A percentile compares a stretch with the other conserved stretches of the same genome.
phyloP scores from a whole-genome alignment of 1,140 invertebrate genomes.

The Carcinoscorpius rotundicauda region DNA sequence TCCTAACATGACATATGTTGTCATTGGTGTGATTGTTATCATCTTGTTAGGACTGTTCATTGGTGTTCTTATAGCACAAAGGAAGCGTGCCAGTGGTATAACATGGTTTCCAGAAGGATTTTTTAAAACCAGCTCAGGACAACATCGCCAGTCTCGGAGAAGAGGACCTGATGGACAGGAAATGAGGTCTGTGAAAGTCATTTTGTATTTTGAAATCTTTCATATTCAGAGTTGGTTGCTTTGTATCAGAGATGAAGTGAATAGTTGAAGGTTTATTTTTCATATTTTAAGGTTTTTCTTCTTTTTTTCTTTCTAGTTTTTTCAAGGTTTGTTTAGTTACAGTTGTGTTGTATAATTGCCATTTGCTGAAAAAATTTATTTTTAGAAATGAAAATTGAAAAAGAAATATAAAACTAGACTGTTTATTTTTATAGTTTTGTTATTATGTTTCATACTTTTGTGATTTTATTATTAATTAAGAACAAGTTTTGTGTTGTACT shows the following conservation, averaged over 20 bases:
- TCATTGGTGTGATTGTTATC: conserved; percentile 51
- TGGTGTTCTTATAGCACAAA: conserved; percentile 49
- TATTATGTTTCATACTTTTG: too few relatives aligned
- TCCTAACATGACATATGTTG: conserved; percentile 59
- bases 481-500: too few relatives aligned
- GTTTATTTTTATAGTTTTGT: too few relatives aligned
- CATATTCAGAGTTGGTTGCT: not conserved
- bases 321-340: too few relatives aligned
- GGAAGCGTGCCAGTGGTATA: conserved; percentile 58
- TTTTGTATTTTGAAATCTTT: not conserved
- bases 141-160: conserved; percentile 20
- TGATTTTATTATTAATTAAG: too few relatives aligned
- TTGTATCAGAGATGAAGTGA: not conserved
- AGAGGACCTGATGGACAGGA: conserved; percentile 28
- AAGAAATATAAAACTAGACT: too few relatives aligned
- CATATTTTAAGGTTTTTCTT: not conserved
- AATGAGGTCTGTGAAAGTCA: not conserved
- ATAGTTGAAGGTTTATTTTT: not conserved
- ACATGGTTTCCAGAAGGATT: conserved; percentile 98
- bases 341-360: too few relatives aligned
- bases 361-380: too few relatives aligned
- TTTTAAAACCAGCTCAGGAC: conserved; percentile 36
- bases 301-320: not conserved
- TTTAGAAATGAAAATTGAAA: too few relatives aligned
- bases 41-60: conserved; percentile 57